Percentiles rank a stretch among this genome's conserved stretches.
Evolutionary conservation across 2,888 invertebrate species (phyloP).

Genomic region (Cepaea hortensis): DNA sequence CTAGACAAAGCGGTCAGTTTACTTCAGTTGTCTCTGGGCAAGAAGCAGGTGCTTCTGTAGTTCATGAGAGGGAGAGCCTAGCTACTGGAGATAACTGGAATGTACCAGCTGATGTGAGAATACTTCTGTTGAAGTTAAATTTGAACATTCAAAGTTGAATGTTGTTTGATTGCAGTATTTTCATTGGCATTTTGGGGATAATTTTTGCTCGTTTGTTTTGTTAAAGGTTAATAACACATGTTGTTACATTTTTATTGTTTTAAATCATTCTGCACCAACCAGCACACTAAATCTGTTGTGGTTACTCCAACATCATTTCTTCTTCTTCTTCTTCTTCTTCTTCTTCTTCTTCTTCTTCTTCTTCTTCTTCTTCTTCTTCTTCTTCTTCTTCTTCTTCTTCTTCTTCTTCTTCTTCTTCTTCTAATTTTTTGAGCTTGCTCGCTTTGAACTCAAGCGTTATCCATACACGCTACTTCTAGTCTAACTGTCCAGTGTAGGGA

Average conservation of each 20-base stretch:
- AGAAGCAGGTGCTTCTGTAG: not conserved
- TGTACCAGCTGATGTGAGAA: constrained; percentile 26
- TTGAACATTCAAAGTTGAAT: not conserved
- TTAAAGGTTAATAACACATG: not conserved
- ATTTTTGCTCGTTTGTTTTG: not conserved
- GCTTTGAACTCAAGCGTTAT: no score
- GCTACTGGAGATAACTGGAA: constrained; percentile 26
- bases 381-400: no score
- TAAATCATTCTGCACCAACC: no score
- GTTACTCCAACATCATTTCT: no score
- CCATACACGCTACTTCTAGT: no score
- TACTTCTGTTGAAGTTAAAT: not conserved
- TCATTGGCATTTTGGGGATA: not conserved
- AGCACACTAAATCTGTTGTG: no score
- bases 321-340: no score
- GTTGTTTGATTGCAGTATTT: not conserved
- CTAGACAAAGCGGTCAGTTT: not conserved
- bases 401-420: no score
- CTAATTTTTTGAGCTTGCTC: no score
- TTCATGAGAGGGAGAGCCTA: constrained; percentile 1
- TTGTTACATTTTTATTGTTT: not conserved
- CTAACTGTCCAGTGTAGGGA: no score
- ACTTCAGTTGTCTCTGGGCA: not conserved
- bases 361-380: no score
- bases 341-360: no score